Conservation (phyloP, 2,797 vertebrate genomes). For the Potorous gilbertii region DNA sequence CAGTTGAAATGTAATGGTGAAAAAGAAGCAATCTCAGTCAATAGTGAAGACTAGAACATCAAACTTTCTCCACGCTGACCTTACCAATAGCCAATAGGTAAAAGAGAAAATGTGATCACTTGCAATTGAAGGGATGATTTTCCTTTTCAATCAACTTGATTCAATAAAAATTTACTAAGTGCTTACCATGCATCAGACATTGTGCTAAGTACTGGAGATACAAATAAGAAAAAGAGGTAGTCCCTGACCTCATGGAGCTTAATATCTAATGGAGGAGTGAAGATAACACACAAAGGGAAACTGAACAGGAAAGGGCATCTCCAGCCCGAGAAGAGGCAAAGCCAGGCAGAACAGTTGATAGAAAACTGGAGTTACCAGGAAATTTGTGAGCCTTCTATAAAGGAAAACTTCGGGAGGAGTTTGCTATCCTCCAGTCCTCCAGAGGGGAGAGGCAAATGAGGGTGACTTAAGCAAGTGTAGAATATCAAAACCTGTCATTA, state of each 20-base stretch:
- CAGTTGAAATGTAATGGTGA: neutral
- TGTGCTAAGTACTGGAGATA: neutral
- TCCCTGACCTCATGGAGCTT: neutral
- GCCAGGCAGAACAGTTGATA: neutral
- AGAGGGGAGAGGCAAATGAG: neutral
- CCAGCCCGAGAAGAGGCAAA: neutral
- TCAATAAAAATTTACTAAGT: neutral
- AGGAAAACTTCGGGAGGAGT: neutral
- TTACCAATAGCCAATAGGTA: neutral
- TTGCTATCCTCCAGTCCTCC: neutral
- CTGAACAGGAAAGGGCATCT: neutral
- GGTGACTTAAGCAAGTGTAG: neutral
- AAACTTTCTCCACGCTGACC: neutral
- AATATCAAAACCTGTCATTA: neutral
- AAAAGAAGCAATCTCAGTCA: neutral
- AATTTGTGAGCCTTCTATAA: neutral
- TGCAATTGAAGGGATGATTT: neutral
- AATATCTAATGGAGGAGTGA: neutral
- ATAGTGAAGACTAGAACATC: neutral
- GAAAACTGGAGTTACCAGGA: neutral
- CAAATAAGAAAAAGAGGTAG: neutral
- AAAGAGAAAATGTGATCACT: neutral
- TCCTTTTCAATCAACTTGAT: neutral
- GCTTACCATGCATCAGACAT: neutral
- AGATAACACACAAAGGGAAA: neutral